These are phyloP conservation scores for Heterodera filipjevi DNA, from an alignment of 2,888 invertebrate genomes.

Conservation along the genomic window DNA sequence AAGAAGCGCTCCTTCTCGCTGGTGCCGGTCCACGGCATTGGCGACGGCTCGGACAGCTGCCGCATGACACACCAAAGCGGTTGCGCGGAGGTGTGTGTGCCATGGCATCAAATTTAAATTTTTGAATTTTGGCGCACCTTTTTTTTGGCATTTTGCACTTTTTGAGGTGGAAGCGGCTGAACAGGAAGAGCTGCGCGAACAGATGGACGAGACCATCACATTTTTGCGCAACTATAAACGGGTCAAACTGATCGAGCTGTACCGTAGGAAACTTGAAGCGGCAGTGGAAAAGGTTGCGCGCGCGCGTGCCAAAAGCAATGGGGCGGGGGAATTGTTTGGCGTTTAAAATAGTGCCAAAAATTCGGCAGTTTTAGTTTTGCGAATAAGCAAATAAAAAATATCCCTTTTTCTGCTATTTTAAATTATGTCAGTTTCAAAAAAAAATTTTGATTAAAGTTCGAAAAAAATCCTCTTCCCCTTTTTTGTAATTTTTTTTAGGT, in stretches of 20 bases:
- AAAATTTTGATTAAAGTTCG: no score
- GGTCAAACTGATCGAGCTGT: conserved; percentile 36
- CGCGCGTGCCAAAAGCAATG: background rate
- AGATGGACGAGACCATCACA: conserved; percentile 32
- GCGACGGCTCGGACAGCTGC: background rate
- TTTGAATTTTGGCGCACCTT: background rate
- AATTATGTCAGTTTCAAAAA: no score
- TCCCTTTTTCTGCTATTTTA: no score
- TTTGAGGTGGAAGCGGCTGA: background rate
- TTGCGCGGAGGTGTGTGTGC: background rate
- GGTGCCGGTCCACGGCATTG: background rate
- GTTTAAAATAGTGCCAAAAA: background rate
- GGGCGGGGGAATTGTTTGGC: background rate
- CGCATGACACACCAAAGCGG: background rate
- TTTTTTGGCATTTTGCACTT: background rate
- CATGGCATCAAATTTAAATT: background rate
- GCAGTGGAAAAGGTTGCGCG: conserved; percentile 4
- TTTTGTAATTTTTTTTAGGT: no score
- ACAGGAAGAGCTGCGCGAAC: conserved; percentile 35
- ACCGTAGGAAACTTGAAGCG: conserved; percentile 20
- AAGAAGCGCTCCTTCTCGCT: conserved; percentile 27
- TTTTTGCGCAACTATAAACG: conserved; percentile 39
- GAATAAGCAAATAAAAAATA: no score
- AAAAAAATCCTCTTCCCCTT: no score
- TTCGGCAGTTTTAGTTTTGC: no score